phyloP scores from a whole-genome alignment of 2,888 invertebrate species.

The Drosophila fungiperda region DNA sequence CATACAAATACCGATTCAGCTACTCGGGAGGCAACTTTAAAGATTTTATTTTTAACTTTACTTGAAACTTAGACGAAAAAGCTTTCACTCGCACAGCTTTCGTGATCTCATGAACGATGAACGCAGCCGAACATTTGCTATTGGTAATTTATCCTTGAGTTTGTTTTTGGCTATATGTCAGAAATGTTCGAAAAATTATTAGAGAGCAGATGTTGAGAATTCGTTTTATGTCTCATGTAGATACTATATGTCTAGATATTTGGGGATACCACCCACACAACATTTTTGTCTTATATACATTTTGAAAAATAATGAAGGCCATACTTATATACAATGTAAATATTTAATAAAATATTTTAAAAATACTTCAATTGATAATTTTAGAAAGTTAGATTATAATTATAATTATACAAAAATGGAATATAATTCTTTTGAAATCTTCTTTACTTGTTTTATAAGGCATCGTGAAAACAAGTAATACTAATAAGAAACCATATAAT shows the following conservation, averaged over 20 bases:
- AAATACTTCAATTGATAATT: neutral
- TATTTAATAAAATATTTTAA: neutral
- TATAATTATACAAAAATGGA: too few relatives aligned
- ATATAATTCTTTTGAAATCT: neutral
- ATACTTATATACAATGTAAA: neutral
- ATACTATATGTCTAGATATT: constrained; percentile 6
- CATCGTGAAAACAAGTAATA: neutral
- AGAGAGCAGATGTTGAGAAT: constrained; percentile 44
- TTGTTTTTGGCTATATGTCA: constrained; percentile 56
- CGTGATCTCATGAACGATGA: constrained; percentile 61
- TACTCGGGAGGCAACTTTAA: constrained; percentile 35
- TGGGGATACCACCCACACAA: constrained; percentile 52
- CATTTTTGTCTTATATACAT: constrained; percentile 16
- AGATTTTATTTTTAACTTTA: constrained; percentile 74
- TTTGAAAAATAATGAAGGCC: constrained; percentile 53
- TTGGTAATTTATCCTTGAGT: constrained; percentile 78
- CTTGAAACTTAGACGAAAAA: constrained; percentile 69
- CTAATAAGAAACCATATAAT: neutral
- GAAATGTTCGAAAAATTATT: constrained; percentile 63
- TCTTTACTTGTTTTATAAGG: neutral
- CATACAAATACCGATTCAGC: constrained; percentile 17
- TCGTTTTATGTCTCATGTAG: constrained; percentile 9
- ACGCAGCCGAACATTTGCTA: constrained; percentile 32
- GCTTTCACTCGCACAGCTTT: constrained; percentile 68
- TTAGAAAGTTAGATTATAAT: neutral